These are phyloP conservation scores for Perdita meconis DNA, from an alignment of 2,888 invertebrate species.

Conservation along the genomic window DNA sequence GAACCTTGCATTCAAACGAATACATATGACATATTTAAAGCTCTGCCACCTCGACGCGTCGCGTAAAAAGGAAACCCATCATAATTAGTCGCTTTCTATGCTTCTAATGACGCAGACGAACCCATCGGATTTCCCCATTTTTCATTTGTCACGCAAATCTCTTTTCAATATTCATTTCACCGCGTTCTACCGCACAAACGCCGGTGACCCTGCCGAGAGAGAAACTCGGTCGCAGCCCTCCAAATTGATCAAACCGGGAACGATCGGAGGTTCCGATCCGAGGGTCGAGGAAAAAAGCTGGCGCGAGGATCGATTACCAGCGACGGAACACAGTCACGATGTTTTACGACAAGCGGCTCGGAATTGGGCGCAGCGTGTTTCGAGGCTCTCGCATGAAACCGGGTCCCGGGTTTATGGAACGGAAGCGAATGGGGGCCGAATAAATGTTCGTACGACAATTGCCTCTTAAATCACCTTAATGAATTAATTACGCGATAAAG, in stretches of 20 bases:
- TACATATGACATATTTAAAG: no score
- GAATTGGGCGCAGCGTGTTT: constrained; percentile 34
- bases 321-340: neutral
- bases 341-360: constrained; percentile 24
- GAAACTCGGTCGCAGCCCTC: neutral
- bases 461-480: constrained; percentile 45
- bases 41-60: no score
- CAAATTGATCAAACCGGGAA: neutral
- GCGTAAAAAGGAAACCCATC: no score
- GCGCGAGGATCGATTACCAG: neutral
- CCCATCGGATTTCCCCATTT: no score
- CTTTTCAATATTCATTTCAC: no score
- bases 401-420: constrained; percentile 59
- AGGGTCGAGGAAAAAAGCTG: neutral
- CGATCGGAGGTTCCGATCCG: neutral
- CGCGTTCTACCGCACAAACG: no score
- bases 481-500: constrained; percentile 57
- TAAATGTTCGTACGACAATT: constrained; percentile 56
- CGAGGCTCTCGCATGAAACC: constrained; percentile 18
- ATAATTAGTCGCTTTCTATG: no score
- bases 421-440: constrained; percentile 53
- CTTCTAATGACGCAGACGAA: no score
- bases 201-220: no score
- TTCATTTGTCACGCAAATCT: no score
- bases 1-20: no score